Percentiles rank a stretch among this genome's conserved stretches.
Evolutionary conservation across 2,888 invertebrate genomes (phyloP).

Genomic region (Scaptodrosophila latifasciaeformis): DNA sequence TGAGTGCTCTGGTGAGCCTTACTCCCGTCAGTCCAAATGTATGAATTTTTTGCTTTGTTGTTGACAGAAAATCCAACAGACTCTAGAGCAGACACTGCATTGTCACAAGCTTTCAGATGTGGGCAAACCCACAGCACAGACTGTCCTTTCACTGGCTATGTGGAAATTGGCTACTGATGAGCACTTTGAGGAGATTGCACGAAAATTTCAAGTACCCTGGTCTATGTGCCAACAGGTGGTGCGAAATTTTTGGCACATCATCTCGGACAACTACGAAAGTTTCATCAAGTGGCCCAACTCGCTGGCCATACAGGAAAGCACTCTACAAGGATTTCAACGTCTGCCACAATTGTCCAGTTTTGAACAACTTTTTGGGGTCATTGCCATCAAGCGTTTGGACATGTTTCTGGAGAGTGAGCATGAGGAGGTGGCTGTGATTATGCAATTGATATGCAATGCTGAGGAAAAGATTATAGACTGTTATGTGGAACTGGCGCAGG

Average conservation of each 20-base stretch:
- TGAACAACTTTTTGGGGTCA: conserved; percentile 64
- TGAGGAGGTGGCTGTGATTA: conserved; percentile 68
- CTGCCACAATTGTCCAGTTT: conserved; percentile 50
- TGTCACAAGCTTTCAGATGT: conserved; percentile 31
- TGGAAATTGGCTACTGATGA: conserved; percentile 74
- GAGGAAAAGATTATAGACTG: conserved; percentile 71
- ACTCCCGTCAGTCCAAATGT: no score
- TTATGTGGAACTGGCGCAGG: conserved; percentile 69
- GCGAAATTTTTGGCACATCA: conserved; percentile 70
- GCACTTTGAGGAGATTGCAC: conserved; percentile 72
- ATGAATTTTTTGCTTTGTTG: background rate
- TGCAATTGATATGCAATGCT: conserved; percentile 72
- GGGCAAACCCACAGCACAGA: conserved; percentile 56
- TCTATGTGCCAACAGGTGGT: conserved; percentile 66
- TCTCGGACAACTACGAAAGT: conserved; percentile 70
- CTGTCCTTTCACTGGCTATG: conserved; percentile 68
- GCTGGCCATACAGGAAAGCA: conserved; percentile 53
- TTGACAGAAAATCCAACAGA: conserved; percentile 47
- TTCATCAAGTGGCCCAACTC: conserved; percentile 73
- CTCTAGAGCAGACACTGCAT: conserved; percentile 29
- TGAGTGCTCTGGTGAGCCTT: conserved; percentile 27
- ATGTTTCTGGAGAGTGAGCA: conserved; percentile 71
- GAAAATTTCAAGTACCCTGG: conserved; percentile 69
- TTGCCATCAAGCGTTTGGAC: conserved; percentile 68
- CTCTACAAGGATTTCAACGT: conserved; percentile 52